Evolutionary conservation across 2,888 invertebrate species (phyloP).

Genomic region (Drosophila borborema): DNA sequence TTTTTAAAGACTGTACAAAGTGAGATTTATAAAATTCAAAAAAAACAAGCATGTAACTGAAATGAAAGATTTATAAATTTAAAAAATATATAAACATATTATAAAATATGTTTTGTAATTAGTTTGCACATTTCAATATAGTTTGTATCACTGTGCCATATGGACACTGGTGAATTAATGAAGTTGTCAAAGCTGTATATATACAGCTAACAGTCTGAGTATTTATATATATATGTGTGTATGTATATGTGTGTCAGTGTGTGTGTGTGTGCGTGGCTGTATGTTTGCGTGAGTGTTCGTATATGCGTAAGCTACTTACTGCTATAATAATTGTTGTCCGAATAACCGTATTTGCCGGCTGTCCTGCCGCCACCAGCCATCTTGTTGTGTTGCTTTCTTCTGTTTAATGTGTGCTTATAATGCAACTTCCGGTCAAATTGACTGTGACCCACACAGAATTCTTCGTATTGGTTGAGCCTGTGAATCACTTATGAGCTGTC

Average conservation of each 20-base stretch:
- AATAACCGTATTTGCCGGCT: constrained; percentile 92
- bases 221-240: too few species aligned
- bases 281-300: constrained; percentile 6
- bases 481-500: constrained; percentile 35
- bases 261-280: constrained; percentile 2
- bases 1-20: too few species aligned
- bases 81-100: neutral
- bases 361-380: constrained; percentile 90
- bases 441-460: constrained; percentile 31
- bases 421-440: constrained; percentile 42
- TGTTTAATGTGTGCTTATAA: constrained; percentile 36
- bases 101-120: neutral
- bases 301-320: constrained; percentile 86
- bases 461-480: constrained; percentile 28
- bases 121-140: neutral
- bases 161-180: constrained; percentile 18
- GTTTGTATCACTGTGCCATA: constrained; percentile 16
- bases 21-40: neutral
- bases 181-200: constrained; percentile 26
- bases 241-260: neutral
- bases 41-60: neutral
- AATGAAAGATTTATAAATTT: neutral
- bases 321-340: constrained; percentile 90
- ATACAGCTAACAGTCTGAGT: constrained; percentile 2
- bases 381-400: constrained; percentile 54